A percentile compares a stretch with the other conserved stretches of the same genome.
Evolutionary conservation across 2,888 invertebrate species (phyloP).

Genomic region (Eristalis tenax): DNA sequence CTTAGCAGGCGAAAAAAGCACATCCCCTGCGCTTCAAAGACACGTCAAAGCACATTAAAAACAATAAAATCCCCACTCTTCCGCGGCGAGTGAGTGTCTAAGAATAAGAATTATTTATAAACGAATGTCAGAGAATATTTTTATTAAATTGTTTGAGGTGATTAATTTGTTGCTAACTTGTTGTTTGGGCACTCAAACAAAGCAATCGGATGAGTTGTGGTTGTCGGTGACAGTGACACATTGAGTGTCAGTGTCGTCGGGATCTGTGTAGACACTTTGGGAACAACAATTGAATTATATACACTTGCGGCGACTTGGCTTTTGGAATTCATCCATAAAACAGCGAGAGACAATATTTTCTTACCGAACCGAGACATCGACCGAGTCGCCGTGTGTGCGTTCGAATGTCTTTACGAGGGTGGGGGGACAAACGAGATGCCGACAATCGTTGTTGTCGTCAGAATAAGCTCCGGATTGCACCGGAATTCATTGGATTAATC

Average conservation of each 20-base stretch:
- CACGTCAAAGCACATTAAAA: background rate
- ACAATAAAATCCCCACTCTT: background rate
- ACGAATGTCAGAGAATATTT: conserved; percentile 2
- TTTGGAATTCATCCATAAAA: conserved; percentile 45
- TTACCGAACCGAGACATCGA: background rate
- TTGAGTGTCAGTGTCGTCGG: conserved; percentile 22
- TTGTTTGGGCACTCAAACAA: conserved; percentile 33
- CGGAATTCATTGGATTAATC: conserved; percentile 54
- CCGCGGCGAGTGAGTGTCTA: background rate
- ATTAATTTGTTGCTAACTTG: conserved; percentile 56
- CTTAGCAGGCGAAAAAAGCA: conserved; percentile 20
- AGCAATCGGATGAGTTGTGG: background rate
- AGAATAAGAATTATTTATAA: conserved; percentile 28
- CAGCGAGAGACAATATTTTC: conserved; percentile 37
- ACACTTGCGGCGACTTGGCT: conserved; percentile 33
- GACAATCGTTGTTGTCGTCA: conserved; percentile 6
- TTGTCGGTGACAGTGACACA: conserved; percentile 31
- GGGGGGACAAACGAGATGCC: conserved; percentile 1
- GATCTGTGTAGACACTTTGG: conserved; percentile 55
- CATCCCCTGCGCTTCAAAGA: conserved; percentile 19
- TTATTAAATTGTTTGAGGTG: conserved; percentile 65
- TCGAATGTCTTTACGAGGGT: background rate
- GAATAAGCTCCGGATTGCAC: conserved; percentile 25
- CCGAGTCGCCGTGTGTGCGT: background rate
- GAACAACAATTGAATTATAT: conserved; percentile 62